A percentile compares a stretch with the other conserved stretches of the same genome.
Conservation (phyloP, 2,797 vertebrate species). For the Chrosomus eos region DNA sequence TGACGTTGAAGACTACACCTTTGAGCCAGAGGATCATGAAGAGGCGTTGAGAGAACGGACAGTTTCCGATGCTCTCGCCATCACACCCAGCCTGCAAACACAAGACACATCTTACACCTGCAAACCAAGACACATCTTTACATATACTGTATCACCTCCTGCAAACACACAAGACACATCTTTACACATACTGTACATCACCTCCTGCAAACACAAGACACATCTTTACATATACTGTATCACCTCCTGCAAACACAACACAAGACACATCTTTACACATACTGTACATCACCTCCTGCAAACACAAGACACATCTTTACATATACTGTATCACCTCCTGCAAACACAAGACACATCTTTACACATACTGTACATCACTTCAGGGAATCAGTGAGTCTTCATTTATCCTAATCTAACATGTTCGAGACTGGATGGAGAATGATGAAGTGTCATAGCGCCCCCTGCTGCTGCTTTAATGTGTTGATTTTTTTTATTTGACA, state of each 20-base stretch:
- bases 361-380: not conserved
- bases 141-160: too few relatives aligned
- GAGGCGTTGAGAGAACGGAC: constrained; percentile 97
- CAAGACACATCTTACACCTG: too few relatives aligned
- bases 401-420: not conserved
- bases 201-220: too few relatives aligned
- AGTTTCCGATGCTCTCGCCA: constrained; percentile 98
- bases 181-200: too few relatives aligned
- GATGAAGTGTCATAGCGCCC: constrained; percentile 44
- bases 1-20: constrained; percentile 99
- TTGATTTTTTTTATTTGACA: too few relatives aligned
- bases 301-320: too few relatives aligned
- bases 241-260: constrained; percentile 78
- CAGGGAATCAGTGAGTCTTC: not conserved
- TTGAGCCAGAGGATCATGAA: constrained; percentile 99
- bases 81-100: constrained; percentile 88
- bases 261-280: not conserved
- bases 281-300: too few relatives aligned
- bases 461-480: constrained; percentile 39
- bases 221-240: not conserved
- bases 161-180: constrained; percentile 26
- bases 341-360: not conserved
- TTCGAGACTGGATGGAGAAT: not conserved
- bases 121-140: not conserved
- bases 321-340: too few relatives aligned